phyloP scores from a whole-genome alignment of 2,888 invertebrate genomes.

The Empis stercorea region DNA sequence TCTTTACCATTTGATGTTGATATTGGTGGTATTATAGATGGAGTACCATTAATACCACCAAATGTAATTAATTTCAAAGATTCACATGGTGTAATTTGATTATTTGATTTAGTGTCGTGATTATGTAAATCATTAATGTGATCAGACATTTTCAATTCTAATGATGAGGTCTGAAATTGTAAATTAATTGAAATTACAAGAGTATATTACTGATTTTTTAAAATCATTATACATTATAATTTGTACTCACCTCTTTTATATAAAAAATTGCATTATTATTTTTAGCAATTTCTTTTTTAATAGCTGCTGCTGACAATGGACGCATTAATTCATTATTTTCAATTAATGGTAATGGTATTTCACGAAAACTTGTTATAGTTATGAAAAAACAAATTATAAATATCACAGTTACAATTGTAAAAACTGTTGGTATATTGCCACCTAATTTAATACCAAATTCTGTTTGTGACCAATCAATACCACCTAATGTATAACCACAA shows the following conservation, averaged over 20 bases:
- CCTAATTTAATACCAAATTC: conserved; percentile 37
- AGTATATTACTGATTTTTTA: too few relatives aligned
- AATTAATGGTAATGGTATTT: conserved; percentile 40
- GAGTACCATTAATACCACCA: too few relatives aligned
- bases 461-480: conserved; percentile 45
- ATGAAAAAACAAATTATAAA: conserved; percentile 42
- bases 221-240: too few relatives aligned
- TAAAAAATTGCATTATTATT: conserved; percentile 26
- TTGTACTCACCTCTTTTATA: conserved; percentile 23
- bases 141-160: conserved; percentile 23
- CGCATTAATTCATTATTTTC: conserved; percentile 29
- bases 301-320: conserved; percentile 27
- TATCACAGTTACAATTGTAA: conserved; percentile 43
- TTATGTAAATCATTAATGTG: too few relatives aligned
- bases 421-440: conserved; percentile 45
- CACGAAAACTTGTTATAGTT: conserved; percentile 46
- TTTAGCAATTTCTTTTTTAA: conserved; percentile 29
- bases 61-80: too few relatives aligned
- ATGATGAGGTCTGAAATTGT: conserved; percentile 18
- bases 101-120: not conserved
- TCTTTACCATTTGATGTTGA: conserved; percentile 3
- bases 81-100: too few relatives aligned
- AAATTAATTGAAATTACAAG: not conserved
- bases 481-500: conserved; percentile 45
- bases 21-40: not conserved